Percentiles rank a stretch among this genome's conserved stretches.
These are phyloP conservation scores for Lacerta agilis DNA, from an alignment of 2,797 vertebrate genomes.

Conservation along the genomic window DNA sequence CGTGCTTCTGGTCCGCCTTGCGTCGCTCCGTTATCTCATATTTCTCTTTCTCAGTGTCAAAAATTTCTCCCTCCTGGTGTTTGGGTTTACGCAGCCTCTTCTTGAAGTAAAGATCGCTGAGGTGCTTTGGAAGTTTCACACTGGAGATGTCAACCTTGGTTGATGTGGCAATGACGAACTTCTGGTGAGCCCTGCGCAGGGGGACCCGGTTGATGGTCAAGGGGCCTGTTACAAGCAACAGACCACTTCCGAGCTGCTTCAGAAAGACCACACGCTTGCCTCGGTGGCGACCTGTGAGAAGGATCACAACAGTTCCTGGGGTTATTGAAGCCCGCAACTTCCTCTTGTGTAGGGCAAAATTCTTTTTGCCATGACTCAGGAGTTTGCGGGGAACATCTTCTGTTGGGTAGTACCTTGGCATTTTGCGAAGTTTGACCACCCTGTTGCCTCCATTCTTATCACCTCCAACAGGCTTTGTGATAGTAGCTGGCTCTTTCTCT, in stretches of 20 bases:
- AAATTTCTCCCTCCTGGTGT: constrained; percentile 98
- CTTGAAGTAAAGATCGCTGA: constrained; percentile 95
- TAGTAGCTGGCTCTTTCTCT: constrained; percentile 80
- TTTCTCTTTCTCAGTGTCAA: constrained; percentile 98
- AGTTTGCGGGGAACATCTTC: constrained; percentile 94
- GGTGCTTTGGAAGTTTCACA: constrained; percentile 90
- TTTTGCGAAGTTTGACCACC: constrained; percentile 93
- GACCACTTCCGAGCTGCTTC: constrained; percentile 93
- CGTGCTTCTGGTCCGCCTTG: constrained; percentile 92
- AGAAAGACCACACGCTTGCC: constrained; percentile 96
- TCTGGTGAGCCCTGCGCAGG: constrained; percentile 95
- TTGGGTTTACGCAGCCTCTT: constrained; percentile 94
- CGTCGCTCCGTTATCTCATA: constrained; percentile 94
- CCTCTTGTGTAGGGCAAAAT: constrained; percentile 91
- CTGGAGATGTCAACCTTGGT: constrained; percentile 91
- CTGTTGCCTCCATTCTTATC: constrained; percentile 97
- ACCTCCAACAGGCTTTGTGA: constrained; percentile 92
- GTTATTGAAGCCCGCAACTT: constrained; percentile 88
- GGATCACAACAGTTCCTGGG: constrained; percentile 91
- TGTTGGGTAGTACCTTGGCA: constrained; percentile 97
- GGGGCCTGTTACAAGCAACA: constrained; percentile 95
- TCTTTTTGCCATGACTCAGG: constrained; percentile 92
- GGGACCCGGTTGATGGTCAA: constrained; percentile 92
- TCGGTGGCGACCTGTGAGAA: constrained; percentile 94
- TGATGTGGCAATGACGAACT: constrained; percentile 94